Evolutionary conservation across 2,888 invertebrate genomes (phyloP).

Genomic region (Cheilosia grossa): DNA sequence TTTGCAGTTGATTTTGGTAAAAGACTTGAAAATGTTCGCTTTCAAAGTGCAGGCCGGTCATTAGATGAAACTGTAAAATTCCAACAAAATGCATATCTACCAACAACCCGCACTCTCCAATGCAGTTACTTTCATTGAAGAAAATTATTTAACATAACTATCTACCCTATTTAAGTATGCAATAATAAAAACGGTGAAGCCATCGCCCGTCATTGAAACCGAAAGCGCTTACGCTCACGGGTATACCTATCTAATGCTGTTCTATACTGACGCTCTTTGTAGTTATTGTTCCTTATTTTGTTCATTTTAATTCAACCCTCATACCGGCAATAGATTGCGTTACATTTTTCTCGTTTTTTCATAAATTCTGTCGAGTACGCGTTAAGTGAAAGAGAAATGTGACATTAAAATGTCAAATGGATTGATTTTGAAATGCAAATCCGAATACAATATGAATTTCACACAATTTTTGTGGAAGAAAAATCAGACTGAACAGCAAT

Average conservation of each 20-base stretch:
- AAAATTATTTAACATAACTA: not conserved
- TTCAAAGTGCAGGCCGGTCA: too few relatives aligned
- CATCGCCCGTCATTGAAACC: slow-evolving; percentile 72
- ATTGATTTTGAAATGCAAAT: too few relatives aligned
- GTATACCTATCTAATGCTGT: slow-evolving; percentile 14
- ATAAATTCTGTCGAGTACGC: not conserved
- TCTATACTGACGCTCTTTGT: not conserved
- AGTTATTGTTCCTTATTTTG: not conserved
- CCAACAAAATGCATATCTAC: too few relatives aligned
- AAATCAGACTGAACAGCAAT: too few relatives aligned
- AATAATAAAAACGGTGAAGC: slow-evolving; percentile 32
- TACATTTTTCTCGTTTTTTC: not conserved
- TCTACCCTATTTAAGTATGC: not conserved
- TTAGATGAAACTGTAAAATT: too few relatives aligned
- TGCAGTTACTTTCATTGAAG: too few relatives aligned
- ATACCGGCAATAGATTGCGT: slow-evolving; percentile 4
- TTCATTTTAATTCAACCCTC: not conserved
- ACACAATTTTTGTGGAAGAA: too few relatives aligned
- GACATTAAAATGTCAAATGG: not conserved
- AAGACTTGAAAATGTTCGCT: too few relatives aligned
- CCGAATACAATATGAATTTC: too few relatives aligned
- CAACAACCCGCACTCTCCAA: too few relatives aligned
- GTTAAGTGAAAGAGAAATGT: slow-evolving; percentile 18
- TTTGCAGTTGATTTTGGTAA: too few relatives aligned
- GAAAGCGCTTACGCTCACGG: slow-evolving; percentile 56